Evolutionary conservation across 2,888 invertebrate genomes (phyloP).

Genomic region (Cantharis rufa): DNA sequence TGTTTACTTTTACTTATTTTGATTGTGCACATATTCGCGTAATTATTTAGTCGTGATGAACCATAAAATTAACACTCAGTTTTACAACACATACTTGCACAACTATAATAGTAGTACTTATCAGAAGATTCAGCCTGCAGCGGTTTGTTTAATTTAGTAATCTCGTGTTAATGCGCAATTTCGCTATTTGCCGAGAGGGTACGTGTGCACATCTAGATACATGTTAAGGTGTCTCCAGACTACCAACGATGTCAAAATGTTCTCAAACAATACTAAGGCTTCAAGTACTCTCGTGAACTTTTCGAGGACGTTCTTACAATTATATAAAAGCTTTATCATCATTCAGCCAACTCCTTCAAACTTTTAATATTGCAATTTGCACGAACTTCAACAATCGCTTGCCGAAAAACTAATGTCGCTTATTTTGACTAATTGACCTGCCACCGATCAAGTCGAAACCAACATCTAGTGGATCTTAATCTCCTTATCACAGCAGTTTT

Average conservation of each 20-base stretch:
- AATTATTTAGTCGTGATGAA: slow-evolving; percentile 5
- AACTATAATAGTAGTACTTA: slow-evolving; percentile 46
- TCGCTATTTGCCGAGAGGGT: slow-evolving; percentile 47
- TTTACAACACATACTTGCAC: slow-evolving; percentile 38
- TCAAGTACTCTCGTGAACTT: slow-evolving; percentile 34
- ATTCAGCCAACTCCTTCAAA: slow-evolving; percentile 6
- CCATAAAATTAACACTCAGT: slow-evolving; percentile 30
- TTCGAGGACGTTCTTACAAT: slow-evolving; percentile 39
- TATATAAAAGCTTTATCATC: slow-evolving; percentile 30
- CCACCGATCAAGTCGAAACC: not conserved
- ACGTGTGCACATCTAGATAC: slow-evolving; percentile 40
- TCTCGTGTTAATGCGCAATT: slow-evolving; percentile 44
- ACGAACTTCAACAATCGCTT: not conserved
- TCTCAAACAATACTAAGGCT: slow-evolving; percentile 31
- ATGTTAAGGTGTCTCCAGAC: slow-evolving; percentile 37
- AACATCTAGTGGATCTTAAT: not conserved
- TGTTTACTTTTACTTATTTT: not conserved
- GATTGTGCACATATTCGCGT: not conserved
- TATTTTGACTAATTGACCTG: not conserved
- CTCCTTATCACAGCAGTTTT: not conserved
- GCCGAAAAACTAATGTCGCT: not conserved
- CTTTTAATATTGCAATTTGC: not conserved
- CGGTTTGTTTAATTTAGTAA: slow-evolving; percentile 53
- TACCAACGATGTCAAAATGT: slow-evolving; percentile 33
- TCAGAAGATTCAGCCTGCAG: slow-evolving; percentile 44